phyloP scores from a whole-genome alignment of 2,888 invertebrate genomes.

The Melanophora roralis region DNA sequence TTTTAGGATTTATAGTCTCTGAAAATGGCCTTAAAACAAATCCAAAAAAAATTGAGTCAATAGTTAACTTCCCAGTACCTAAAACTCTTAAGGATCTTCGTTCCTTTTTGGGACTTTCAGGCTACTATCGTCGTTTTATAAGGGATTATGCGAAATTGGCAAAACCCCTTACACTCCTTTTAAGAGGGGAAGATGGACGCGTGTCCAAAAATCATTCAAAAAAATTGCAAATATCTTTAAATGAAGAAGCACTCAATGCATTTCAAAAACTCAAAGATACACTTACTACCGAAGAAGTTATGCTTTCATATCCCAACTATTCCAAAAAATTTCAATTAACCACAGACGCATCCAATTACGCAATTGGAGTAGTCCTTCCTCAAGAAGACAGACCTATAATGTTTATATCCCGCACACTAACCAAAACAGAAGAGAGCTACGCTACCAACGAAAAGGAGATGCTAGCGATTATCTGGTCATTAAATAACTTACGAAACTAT shows the following conservation, averaged over 20 bases:
- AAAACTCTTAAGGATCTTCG: conserved; percentile 13
- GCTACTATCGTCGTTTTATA: no score
- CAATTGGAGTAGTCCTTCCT: neutral
- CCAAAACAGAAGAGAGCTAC: neutral
- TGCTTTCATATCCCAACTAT: neutral
- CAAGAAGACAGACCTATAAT: neutral
- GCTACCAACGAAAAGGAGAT: no score
- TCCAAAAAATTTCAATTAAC: neutral
- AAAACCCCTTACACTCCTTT: neutral
- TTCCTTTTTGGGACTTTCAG: no score
- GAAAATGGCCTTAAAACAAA: neutral
- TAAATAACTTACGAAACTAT: no score
- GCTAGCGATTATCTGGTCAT: neutral
- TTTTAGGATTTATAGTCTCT: conserved; percentile 7
- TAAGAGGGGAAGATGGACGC: neutral
- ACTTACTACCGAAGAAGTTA: neutral
- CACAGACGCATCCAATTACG: no score
- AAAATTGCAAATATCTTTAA: neutral
- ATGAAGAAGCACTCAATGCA: neutral
- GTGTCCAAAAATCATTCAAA: neutral
- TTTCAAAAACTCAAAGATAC: neutral
- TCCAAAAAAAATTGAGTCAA: neutral
- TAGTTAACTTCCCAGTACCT: neutral
- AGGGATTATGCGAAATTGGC: neutral
- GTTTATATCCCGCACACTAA: neutral